phyloP scores from a whole-genome alignment of 1,140 invertebrate genomes.

The Cyclina sinensis region DNA sequence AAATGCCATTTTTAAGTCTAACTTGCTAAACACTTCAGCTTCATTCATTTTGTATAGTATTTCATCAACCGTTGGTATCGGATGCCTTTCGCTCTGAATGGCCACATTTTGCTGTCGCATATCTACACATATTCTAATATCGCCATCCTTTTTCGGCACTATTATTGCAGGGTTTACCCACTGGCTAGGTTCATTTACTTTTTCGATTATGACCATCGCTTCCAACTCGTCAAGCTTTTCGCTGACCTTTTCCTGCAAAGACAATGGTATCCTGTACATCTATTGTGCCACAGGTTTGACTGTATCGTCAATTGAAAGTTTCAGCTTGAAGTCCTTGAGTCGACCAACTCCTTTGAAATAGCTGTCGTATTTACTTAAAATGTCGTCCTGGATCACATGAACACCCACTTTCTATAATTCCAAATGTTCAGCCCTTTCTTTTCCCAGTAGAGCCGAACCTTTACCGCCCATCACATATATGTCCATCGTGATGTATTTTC shows the following conservation, averaged over 20 bases:
- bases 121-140: neutral
- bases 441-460: slow-evolving; percentile 10
- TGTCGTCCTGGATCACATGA: neutral
- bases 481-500: neutral
- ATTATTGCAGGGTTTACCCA: neutral
- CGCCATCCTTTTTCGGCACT: neutral
- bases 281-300: slow-evolving; percentile 11
- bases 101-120: neutral
- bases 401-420: neutral
- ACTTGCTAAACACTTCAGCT: slow-evolving; percentile 69
- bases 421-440: neutral
- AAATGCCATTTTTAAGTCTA: slow-evolving; percentile 74
- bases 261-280: slow-evolving; percentile 53
- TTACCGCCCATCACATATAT: slow-evolving; percentile 8
- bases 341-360: slow-evolving; percentile 33
- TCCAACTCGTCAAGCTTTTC: slow-evolving; percentile 3
- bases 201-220: slow-evolving; percentile 12
- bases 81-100: slow-evolving; percentile 63
- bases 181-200: neutral
- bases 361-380: neutral
- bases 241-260: slow-evolving; percentile 41
- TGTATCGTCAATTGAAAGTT: slow-evolving; percentile 7
- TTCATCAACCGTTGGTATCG: slow-evolving; percentile 71
- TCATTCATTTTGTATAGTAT: slow-evolving; percentile 5
- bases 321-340: slow-evolving; percentile 42